Evolutionary conservation across 1,140 invertebrate species (phyloP).

Genomic region (Holcopasites calliopsidis): DNA sequence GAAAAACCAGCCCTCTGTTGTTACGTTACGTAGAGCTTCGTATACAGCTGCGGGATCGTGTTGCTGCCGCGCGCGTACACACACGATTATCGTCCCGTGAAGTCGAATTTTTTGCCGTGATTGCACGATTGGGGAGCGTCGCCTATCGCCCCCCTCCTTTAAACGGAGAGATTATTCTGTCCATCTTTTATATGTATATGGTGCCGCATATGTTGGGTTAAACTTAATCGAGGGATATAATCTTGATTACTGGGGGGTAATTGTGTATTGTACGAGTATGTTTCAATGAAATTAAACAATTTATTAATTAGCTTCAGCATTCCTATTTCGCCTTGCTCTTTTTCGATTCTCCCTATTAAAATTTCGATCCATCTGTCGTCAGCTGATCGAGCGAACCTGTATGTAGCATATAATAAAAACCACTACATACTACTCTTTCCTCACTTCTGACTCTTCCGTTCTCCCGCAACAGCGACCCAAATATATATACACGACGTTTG

Average conservation of each 20-base stretch:
- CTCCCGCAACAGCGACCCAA: background rate
- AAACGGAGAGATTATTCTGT: conserved; percentile 13
- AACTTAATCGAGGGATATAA: too few species aligned
- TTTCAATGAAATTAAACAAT: too few species aligned
- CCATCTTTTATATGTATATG: background rate
- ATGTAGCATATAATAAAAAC: too few species aligned
- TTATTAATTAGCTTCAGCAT: too few species aligned
- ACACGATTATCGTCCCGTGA: background rate
- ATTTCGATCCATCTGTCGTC: too few species aligned
- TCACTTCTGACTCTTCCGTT: background rate
- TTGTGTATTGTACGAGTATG: too few species aligned
- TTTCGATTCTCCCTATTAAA: too few species aligned
- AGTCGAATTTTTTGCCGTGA: conserved; percentile 48
- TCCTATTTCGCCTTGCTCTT: too few species aligned
- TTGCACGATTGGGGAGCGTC: conserved; percentile 21
- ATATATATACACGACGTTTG: background rate
- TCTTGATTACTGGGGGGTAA: too few species aligned
- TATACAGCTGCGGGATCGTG: background rate
- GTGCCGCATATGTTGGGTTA: background rate
- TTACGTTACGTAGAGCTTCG: background rate
- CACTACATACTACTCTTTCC: background rate
- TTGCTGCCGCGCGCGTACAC: too few species aligned
- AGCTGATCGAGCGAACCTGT: too few species aligned
- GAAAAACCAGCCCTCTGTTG: conserved; percentile 41
- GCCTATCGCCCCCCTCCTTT: conserved; percentile 15